Conservation (phyloP, 2,113 vertebrate species). For the Albula glossodonta region DNA sequence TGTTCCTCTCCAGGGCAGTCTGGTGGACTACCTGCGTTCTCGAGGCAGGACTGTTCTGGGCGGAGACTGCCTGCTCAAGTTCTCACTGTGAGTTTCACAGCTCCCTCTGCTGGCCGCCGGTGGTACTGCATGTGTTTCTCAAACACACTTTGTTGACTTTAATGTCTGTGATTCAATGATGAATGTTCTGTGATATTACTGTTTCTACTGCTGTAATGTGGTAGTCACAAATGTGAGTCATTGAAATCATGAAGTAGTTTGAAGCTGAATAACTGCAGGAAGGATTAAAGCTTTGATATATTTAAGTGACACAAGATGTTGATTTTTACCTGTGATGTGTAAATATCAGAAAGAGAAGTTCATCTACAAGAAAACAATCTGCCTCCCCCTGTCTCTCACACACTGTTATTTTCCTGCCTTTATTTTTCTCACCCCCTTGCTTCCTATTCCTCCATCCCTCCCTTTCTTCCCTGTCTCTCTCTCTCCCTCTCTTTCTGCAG, state of each 20-base stretch:
- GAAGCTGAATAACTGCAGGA: no score
- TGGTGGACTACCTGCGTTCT: conserved; percentile 92
- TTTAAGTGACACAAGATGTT: no score
- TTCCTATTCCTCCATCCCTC: not conserved
- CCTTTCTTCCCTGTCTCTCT: not conserved
- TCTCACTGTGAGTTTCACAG: conserved; percentile 80
- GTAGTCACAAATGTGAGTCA: no score
- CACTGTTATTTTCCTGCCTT: not conserved
- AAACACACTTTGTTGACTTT: not conserved
- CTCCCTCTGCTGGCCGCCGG: conserved; percentile 39
- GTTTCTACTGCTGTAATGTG: no score
- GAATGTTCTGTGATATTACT: conserved; percentile 25
- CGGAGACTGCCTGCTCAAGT: conserved; percentile 86
- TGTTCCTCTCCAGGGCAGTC: conserved; percentile 78
- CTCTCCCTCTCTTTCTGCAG: conserved; percentile 55
- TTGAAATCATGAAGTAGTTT: no score
- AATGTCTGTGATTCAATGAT: not conserved
- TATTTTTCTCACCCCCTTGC: conserved; percentile 6
- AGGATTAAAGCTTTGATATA: no score
- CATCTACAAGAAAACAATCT: no score
- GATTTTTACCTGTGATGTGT: no score
- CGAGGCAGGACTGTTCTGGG: conserved; percentile 88
- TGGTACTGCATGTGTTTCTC: not conserved
- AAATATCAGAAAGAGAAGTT: no score
- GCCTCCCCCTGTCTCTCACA: not conserved